Conservation (phyloP, 2,797 vertebrate genomes). For the Gymnothorax javanicus region DNA sequence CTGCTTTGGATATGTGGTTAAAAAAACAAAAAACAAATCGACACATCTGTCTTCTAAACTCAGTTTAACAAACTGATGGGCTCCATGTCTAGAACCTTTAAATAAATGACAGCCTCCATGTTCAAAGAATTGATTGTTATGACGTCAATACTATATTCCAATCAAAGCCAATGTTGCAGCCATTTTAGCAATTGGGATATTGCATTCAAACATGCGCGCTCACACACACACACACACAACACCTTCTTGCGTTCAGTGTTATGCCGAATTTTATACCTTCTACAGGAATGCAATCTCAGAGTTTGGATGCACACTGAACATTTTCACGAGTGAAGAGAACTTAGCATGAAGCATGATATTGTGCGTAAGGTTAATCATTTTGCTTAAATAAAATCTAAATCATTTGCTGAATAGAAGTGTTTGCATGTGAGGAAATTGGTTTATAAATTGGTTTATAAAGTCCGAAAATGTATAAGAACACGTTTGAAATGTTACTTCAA, state of each 20-base stretch:
- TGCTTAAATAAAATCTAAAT: not conserved
- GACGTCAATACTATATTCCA: not conserved
- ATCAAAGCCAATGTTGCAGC: not conserved
- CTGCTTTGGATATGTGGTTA: not conserved
- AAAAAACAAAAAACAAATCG: not conserved
- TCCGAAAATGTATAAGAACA: not conserved
- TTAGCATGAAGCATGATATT: not conserved
- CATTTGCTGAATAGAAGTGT: not conserved
- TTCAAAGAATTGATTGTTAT: slow-evolving; percentile 1
- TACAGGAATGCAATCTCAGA: not conserved
- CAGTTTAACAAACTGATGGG: not conserved
- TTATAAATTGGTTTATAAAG: too few species aligned
- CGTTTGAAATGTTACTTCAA: not conserved
- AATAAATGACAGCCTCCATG: not conserved
- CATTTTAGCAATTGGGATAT: not conserved
- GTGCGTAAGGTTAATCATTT: not conserved
- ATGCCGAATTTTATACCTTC: not conserved
- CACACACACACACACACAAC: not conserved
- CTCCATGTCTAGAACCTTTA: not conserved
- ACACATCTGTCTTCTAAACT: not conserved
- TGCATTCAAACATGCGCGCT: not conserved
- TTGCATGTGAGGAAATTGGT: not conserved
- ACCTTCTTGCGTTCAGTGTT: too few species aligned
- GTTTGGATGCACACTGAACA: not conserved
- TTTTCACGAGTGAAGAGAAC: not conserved